Evolutionary conservation across 2,797 vertebrate species (phyloP).

Genomic region (Nasua narica): DNA sequence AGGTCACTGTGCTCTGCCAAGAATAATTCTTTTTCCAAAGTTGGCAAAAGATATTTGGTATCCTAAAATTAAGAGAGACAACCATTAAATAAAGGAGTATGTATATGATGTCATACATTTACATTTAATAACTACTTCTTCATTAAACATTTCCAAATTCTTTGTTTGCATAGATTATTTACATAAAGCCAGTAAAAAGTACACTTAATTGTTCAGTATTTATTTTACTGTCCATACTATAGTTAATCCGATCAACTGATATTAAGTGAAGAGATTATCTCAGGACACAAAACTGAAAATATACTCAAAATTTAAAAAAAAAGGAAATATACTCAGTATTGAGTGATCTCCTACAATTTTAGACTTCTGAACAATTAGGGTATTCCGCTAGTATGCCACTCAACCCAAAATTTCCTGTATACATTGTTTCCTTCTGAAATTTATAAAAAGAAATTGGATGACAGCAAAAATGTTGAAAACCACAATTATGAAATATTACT

Average conservation of each 20-base stretch:
- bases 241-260: neutral
- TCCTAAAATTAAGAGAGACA: conserved; percentile 83
- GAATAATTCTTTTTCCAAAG: conserved; percentile 85
- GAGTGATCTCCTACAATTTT: conserved; percentile 26
- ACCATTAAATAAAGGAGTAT: conserved; percentile 20
- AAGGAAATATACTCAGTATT: neutral
- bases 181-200: conserved; percentile 11
- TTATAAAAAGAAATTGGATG: conserved; percentile 7
- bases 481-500: neutral
- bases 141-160: conserved; percentile 22
- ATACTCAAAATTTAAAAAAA: neutral
- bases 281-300: neutral
- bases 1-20: conserved; percentile 91
- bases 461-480: conserved; percentile 33
- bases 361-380: conserved; percentile 29
- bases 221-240: neutral
- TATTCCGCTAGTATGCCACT: neutral
- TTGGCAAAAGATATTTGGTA: conserved; percentile 81
- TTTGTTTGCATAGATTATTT: conserved; percentile 20
- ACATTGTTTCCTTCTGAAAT: neutral
- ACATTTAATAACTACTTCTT: conserved; percentile 33
- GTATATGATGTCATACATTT: neutral
- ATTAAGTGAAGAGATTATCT: neutral
- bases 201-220: neutral
- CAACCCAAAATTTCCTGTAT: neutral